These are phyloP conservation scores for Tricholaema leucomelas DNA, from an alignment of 2,113 vertebrate genomes.

Conservation along the genomic window DNA sequence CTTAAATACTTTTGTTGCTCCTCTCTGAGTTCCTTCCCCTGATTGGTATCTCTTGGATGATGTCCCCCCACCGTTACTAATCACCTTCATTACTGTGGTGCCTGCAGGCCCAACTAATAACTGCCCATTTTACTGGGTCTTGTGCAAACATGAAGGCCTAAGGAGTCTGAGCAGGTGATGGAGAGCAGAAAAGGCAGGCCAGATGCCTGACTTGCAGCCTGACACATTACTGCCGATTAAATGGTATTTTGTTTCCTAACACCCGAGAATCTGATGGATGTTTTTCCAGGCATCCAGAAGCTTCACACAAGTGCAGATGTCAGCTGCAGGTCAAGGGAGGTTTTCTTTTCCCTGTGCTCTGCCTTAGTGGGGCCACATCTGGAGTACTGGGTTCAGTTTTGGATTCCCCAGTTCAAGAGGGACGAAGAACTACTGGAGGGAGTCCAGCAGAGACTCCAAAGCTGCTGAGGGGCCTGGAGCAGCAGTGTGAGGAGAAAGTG, in stretches of 20 bases:
- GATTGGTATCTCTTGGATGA: background rate
- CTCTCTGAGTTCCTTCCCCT: background rate
- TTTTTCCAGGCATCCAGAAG: background rate
- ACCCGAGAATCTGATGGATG: background rate
- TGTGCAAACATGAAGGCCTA: slow-evolving; percentile 10
- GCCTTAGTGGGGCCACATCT: too few species aligned
- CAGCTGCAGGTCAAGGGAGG: background rate
- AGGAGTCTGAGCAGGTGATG: background rate
- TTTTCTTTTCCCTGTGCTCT: too few species aligned
- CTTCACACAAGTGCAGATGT: background rate
- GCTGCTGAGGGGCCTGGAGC: too few species aligned
- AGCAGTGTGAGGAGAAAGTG: too few species aligned
- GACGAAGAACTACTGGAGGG: too few species aligned
- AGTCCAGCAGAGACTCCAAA: too few species aligned
- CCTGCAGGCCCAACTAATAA: background rate
- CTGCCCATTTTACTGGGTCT: background rate
- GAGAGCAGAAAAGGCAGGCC: background rate
- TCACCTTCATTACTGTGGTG: background rate
- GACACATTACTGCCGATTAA: background rate
- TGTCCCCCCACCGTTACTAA: background rate
- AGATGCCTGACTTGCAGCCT: background rate
- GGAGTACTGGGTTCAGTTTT: too few species aligned
- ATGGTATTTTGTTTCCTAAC: background rate
- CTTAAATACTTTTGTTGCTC: background rate
- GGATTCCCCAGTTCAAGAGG: too few species aligned